Evolutionary conservation across 2,888 invertebrate species (phyloP), one percentile per base, ranked within the genome.

Genomic region (Eupelmus urozonus): DNA sequence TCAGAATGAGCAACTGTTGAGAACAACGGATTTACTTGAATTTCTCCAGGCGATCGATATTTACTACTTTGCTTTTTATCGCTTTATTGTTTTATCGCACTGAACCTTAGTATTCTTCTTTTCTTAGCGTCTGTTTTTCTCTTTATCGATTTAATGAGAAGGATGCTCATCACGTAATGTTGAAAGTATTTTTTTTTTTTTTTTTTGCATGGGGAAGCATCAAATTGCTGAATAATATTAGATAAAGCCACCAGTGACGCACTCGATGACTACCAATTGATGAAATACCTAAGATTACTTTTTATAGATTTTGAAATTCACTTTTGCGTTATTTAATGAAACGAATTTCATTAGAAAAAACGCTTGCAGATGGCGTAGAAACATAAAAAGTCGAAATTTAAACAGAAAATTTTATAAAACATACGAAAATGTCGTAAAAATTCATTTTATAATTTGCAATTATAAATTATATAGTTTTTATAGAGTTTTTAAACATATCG

Each of bases 201-300:
- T 45, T 71, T 29, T 60, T 51, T 23, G 23, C 34, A 55, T 25
- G n/a, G 25, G n/a, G 11, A 62, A 60, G 20, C 40, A 53, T 23
- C n/a, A 34, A 62, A 72, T 34, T 51, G 11, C 23, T 53, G 60
- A n/a, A 59, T 66, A 67, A 60, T 40, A 57, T 74, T 57, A 59
- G 49, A 74, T 74, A 66, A 59, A 74, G 66, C 59, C 63, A 42
- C 23, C 7, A 25, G 18, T 72, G 72, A 62, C 40, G 51, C 53
- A 72, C 13, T 40, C 53, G 13, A 23, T 53, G 62, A 72, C 16
- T 42, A 63, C 16, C 25, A 53, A 53, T 72, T 13, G 53, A 18
- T 25, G 51, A 34, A 51, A 23, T 4, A n/a, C n/a, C 42, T 25
- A 27, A n/a, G 42, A 62, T 45, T 25, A 71, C 45, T 71, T 60